A percentile compares a stretch with the other conserved stretches of the same genome.
Evolutionary conservation across 2,797 vertebrate species (phyloP).

Genomic region (Vipera latastei): DNA sequence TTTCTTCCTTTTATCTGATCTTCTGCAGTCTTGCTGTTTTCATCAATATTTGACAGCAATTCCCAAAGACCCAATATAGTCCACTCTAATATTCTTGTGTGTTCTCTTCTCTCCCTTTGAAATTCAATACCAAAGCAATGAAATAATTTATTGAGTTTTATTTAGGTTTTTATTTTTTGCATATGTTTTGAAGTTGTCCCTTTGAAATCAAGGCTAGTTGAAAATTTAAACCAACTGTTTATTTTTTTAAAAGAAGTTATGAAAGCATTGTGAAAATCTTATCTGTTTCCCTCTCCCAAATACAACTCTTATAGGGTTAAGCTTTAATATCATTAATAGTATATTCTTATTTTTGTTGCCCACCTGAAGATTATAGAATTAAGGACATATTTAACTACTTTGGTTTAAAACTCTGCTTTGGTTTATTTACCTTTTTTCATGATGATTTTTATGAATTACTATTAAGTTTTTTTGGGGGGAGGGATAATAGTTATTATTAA

Average conservation of each 20-base stretch:
- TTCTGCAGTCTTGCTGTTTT: slow-evolving; percentile 76
- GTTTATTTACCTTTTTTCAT: background rate
- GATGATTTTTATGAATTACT: background rate
- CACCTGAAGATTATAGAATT: background rate
- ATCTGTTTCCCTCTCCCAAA: slow-evolving; percentile 34
- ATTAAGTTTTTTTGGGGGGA: background rate
- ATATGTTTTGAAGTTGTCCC: slow-evolving; percentile 74
- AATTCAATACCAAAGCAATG: slow-evolving; percentile 77
- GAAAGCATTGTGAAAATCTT: slow-evolving; percentile 64
- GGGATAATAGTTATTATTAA: background rate
- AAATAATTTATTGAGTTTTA: slow-evolving; percentile 80
- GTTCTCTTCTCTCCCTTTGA: slow-evolving; percentile 74
- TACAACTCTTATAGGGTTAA: slow-evolving; percentile 31
- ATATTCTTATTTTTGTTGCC: background rate
- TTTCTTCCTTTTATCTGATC: slow-evolving; percentile 79
- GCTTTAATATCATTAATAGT: background rate
- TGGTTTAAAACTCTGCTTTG: background rate
- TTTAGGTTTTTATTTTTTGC: slow-evolving; percentile 78
- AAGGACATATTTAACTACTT: background rate
- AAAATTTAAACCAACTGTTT: slow-evolving; percentile 78
- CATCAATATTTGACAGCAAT: slow-evolving; percentile 82
- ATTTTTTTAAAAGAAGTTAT: slow-evolving; percentile 51
- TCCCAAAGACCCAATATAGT: slow-evolving; percentile 79
- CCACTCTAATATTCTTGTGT: slow-evolving; percentile 73
- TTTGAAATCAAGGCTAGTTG: slow-evolving; percentile 71